These are phyloP conservation scores for Rutpela maculata DNA, from an alignment of 2,888 invertebrate genomes.

Conservation along the genomic window DNA sequence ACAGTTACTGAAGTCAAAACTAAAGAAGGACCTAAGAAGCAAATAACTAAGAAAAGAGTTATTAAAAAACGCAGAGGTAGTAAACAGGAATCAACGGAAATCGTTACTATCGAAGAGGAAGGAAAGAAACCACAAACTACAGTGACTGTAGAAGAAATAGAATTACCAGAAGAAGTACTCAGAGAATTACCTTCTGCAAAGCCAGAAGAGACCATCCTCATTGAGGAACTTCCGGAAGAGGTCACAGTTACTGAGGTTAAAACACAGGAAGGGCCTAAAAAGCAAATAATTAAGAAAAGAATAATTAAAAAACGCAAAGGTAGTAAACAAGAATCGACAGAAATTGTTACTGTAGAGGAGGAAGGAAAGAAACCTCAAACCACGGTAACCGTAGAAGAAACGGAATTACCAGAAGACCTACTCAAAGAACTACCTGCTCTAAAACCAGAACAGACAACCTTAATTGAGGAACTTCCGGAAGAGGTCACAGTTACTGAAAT, in stretches of 20 bases:
- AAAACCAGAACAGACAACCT: neutral
- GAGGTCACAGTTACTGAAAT: neutral
- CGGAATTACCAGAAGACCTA: conserved; percentile 68
- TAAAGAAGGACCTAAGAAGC: conserved; percentile 57
- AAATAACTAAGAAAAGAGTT: conserved; percentile 66
- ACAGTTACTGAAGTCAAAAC: conserved; percentile 58
- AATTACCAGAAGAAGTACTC: conserved; percentile 62
- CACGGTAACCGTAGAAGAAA: conserved; percentile 69
- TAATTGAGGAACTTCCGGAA: neutral
- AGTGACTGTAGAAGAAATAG: conserved; percentile 69
- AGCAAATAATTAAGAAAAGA: conserved; percentile 61
- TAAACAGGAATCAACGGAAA: conserved; percentile 69
- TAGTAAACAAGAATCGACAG: conserved; percentile 71
- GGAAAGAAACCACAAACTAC: conserved; percentile 64
- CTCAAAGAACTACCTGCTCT: neutral
- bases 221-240: conserved; percentile 64
- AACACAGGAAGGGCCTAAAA: conserved; percentile 60
- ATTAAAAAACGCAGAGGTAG: conserved; percentile 70
- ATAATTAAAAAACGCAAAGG: conserved; percentile 71
- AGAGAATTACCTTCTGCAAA: conserved; percentile 42
- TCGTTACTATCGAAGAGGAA: conserved; percentile 59
- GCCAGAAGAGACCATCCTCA: conserved; percentile 29
- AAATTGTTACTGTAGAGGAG: conserved; percentile 74
- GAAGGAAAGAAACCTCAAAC: conserved; percentile 71
- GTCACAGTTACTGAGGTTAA: conserved; percentile 64